Base-by-base conservation (phyloP, 2,888 invertebrate genomes). In the Digitonthophagus gazella region DNA sequence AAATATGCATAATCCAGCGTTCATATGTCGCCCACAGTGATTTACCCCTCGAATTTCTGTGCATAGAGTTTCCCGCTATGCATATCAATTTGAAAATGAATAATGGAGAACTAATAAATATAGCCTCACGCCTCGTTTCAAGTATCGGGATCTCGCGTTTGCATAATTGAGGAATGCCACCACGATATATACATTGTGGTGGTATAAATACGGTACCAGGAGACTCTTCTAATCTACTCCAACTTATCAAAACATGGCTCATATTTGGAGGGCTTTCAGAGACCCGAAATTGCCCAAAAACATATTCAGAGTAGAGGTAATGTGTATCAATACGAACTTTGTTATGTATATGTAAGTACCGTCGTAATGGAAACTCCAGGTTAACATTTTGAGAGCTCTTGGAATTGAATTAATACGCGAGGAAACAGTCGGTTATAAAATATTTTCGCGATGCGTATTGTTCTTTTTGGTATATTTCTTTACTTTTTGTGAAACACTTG, bases 341-440 rank as follows among this genome's bases (percentile, higher is more conserved):
- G 15, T 56, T 16, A 22, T 14, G 15, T 15, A 65, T 58, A 22
- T 14, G 15, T 15, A 65, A 58, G 22, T n/a, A 16, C 0, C 2
- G 6, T 58, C 19, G 8, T 55, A 54, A 16, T 18, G n/a, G 2
- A 44, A 44, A 44, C 28, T 14, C 8, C 22, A 70, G 70, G 70
- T 70, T n/a, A 61, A 44, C 11, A 65, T 68, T 20, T 63, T 70
- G 3, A 44, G 70, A 64, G 15, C 65, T 19, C 56, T 68, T 15
- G 70, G 70, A 6, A 70, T 70, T 11, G 70, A 70, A 57, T 57
- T 70, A 20, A 55, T 67, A 20, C 15, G 64, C n/a, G 70, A 68
- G 11, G 70, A 70, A 57, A 56, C 65, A 1, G 15, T 54, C n/a
- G 22, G 54, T 8, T 70, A 70, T 19, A 65, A 55, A 56, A 68